phyloP scores from a whole-genome alignment of 2,797 vertebrate species.

The Eutrigla gurnardus region DNA sequence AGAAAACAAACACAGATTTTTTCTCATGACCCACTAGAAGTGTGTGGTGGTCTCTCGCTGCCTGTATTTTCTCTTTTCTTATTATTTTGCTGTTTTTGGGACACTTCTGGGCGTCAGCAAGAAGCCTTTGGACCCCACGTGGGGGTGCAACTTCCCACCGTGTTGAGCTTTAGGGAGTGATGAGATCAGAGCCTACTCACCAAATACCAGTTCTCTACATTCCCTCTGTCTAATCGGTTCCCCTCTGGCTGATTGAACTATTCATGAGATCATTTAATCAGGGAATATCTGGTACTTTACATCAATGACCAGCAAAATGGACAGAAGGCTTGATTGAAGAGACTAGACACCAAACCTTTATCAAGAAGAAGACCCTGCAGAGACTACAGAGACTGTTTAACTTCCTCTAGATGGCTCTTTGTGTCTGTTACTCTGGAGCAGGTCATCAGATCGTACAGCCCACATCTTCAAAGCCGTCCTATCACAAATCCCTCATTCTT shows the following conservation, averaged over 20 bases:
- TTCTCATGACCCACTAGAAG: no score
- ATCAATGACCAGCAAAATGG: background rate
- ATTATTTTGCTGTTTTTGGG: no score
- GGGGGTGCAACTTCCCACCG: background rate
- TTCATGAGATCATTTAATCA: constrained; percentile 24
- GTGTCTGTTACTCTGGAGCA: constrained; percentile 21
- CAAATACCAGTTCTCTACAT: constrained; percentile 1
- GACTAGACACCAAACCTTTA: constrained; percentile 1
- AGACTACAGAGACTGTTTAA: background rate
- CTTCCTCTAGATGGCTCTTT: background rate
- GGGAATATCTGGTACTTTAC: constrained; percentile 6
- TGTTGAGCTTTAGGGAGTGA: background rate
- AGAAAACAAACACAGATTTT: no score
- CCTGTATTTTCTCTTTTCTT: no score
- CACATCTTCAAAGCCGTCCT: constrained; percentile 23
- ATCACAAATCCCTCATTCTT: constrained; percentile 26
- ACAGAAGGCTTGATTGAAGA: constrained; percentile 8
- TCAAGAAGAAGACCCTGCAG: constrained; percentile 8
- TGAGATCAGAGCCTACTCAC: background rate
- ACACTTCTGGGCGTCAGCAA: no score
- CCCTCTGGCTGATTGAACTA: constrained; percentile 10
- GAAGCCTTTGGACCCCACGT: no score
- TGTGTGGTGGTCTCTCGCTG: no score
- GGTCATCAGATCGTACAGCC: constrained; percentile 32
- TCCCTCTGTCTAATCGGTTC: background rate